Base-by-base conservation (phyloP, 2,113 vertebrate genomes). In the Solea solea region DNA sequence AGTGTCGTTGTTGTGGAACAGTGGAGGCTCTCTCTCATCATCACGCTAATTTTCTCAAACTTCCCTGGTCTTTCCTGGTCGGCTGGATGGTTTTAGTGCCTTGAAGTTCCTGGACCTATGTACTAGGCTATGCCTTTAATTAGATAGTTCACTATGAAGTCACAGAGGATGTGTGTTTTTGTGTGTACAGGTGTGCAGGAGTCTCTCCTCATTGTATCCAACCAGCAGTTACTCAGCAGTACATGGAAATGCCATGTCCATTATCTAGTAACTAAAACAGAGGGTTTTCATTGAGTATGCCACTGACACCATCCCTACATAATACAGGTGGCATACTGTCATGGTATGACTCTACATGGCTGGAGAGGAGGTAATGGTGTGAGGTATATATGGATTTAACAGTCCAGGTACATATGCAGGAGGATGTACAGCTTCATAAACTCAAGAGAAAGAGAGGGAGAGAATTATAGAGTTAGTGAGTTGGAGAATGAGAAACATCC, bases 321-420 rank as follows among this genome's bases (percentile, higher is more conserved):
- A 78, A 81, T 80, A 73, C 77, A 80, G 81, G 69, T 76, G 73
- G 69, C 71, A 78, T 48, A 61, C 72, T 84, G 77, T 81, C 70
- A 71, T 56, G 58, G 57, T 57, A 34, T 52, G 74, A 88, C 70
- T 72, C 46, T 76, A 49, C 80, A 14, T 70, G 73, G 75, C 60
- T 65, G 40, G 76, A 76, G 62, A 73, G 59, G 66, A 85, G 74
- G 78, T 89, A 86, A 86, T 86, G 80, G 78, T 75, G 75, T 81
- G 84, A 72, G 72, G 66, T 83, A 76, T 77, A 88, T 81, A 73
- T 58, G 59, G 68, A 82, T 84, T 82, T 84, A 86, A 74, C 81
- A 76, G 75, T 80, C 83, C 85, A 63, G 67, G 67, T 72, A 81
- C 76, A 77, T 72, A 67, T 86, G 77, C 81, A 84, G 49, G 58